phyloP scores from a whole-genome alignment of 2,113 vertebrate species.

The Drymodes brunneopygia region DNA sequence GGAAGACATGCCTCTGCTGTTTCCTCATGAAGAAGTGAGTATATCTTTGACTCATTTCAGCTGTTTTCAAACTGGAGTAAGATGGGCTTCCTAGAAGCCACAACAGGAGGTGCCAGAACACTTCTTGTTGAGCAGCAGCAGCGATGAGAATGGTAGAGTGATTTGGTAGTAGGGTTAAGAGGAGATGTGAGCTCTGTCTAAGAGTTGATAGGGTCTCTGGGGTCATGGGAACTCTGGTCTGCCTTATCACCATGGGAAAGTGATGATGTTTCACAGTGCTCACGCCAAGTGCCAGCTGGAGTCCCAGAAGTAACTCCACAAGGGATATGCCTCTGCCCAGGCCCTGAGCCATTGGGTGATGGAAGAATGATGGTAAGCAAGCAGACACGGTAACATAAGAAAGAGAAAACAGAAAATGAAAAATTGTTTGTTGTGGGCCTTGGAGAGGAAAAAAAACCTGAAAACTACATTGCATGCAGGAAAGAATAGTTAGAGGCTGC shows the following conservation, averaged over 20 bases:
- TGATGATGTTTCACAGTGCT: background rate
- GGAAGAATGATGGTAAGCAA: background rate
- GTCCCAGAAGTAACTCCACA: background rate
- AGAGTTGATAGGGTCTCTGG: background rate
- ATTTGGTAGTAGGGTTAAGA: background rate
- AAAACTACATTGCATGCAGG: background rate
- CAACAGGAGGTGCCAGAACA: background rate
- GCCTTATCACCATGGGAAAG: background rate
- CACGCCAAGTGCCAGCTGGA: background rate
- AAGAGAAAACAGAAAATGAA: background rate
- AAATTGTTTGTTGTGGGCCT: background rate
- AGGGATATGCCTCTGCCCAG: background rate
- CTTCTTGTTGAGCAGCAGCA: background rate
- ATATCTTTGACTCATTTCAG: background rate
- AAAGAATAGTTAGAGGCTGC: background rate
- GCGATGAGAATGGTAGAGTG: background rate
- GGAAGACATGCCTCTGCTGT: background rate
- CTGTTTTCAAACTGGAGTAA: background rate
- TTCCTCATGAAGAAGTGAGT: background rate
- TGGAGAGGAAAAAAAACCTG: rapidly evolving
- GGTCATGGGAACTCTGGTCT: background rate
- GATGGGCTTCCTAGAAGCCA: background rate
- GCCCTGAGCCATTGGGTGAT: background rate
- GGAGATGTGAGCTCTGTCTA: background rate
- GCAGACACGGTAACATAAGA: background rate